Conservation (phyloP, 2,888 invertebrate species). For the Drosophila paramelanica region DNA sequence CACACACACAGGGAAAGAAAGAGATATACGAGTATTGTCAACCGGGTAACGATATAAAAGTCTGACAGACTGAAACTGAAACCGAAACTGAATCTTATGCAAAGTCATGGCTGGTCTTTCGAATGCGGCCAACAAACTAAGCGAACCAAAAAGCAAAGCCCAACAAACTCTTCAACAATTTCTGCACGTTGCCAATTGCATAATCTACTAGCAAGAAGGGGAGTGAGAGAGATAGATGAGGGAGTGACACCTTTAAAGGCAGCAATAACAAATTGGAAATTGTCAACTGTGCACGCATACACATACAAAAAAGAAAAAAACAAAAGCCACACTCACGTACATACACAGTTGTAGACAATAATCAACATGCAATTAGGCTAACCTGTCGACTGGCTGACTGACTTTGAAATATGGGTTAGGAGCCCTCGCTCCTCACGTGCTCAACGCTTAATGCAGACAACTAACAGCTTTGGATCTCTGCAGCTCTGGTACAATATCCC, state of each 20-base stretch:
- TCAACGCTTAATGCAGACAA: conserved; percentile 14
- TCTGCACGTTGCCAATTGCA: conserved; percentile 79
- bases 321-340: conserved; percentile 2
- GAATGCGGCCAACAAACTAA: conserved; percentile 54
- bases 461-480: conserved; percentile 31
- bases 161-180: conserved; percentile 62
- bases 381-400: conserved; percentile 71
- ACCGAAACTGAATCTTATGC: conserved; percentile 72
- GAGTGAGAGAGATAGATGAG: conserved; percentile 5
- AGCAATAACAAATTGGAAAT: conserved; percentile 75
- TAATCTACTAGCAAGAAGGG: conserved; percentile 40
- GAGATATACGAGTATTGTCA: conserved; percentile 53
- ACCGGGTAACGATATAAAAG: conserved; percentile 38
- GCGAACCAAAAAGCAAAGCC: conserved; percentile 50
- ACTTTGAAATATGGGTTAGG: conserved; percentile 79
- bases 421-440: conserved; percentile 40
- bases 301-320: not conserved
- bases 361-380: conserved; percentile 78
- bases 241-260: conserved; percentile 65
- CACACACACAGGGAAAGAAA: conserved; percentile 18
- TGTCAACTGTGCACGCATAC: conserved; percentile 58
- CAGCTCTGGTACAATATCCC: conserved; percentile 27
- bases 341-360: conserved; percentile 34
- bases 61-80: conserved; percentile 20
- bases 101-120: conserved; percentile 75